Base-by-base conservation (phyloP, 2,888 invertebrate genomes). In the Aleiodes testaceus region DNA sequence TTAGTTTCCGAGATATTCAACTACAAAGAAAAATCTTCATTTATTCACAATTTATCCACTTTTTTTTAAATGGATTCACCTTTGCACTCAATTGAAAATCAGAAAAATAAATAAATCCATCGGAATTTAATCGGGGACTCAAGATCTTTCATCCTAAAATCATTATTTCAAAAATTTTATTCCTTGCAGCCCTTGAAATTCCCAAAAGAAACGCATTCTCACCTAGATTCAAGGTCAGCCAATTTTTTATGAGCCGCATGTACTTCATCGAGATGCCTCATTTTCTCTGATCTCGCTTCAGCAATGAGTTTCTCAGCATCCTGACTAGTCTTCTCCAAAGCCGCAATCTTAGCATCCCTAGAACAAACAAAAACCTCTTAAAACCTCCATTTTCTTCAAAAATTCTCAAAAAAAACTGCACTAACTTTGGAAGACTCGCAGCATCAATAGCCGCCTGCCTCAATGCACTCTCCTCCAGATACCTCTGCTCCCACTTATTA, bases 211-310 rank as follows among this genome's bases (percentile, higher is more conserved):
- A 11, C 59, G 11, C 9, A 67, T 49, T 81, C 84, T 79, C 88
- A 95, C 94, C 93, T 93, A 84, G 94, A 92, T 88, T 96, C 96
- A 18, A 95, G 89, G 84, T 96, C 96, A 1, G 95, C 93, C n/a
- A 94, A 91, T 84, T 93, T 94, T 85, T 94, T 94, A 87, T 95
- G 94, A 6, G 95, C 94, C 9, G 93, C 92, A 84, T 96, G 95
- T 26, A 95, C 91, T 84, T 96, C 95, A 85, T 96, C 96, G 94
- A 96, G 94, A 84, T 96, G 95, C 64, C 94, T 91, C 82, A 96
- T 93, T 87, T 95, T 95, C 84, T 96, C 96, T 74, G 92, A 93
- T 77, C 95, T 91, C 5, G 95, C 95, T 86, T 96, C 95, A 0
- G 95, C 94, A 87, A 96, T 95, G 66, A 95, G 88, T 78, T 94